phyloP scores from a whole-genome alignment of 2,797 vertebrate genomes.

The Pseudomugil tenellus region DNA sequence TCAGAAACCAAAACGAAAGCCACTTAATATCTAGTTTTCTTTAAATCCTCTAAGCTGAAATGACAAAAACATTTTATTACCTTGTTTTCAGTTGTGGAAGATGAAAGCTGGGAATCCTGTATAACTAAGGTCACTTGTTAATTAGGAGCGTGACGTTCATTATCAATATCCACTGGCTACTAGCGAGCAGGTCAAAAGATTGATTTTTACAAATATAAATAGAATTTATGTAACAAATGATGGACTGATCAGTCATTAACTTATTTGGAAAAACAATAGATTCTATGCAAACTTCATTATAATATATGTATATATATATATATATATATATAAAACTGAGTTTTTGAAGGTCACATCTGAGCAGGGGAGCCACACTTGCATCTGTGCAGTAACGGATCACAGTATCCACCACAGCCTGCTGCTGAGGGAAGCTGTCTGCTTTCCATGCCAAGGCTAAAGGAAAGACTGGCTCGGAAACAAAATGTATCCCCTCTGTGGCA shows the following conservation, averaged over 20 bases:
- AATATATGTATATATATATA: too few relatives aligned
- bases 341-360: slow-evolving; percentile 42
- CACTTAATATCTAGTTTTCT: not conserved
- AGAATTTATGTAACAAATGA: slow-evolving; percentile 15
- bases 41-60: not conserved
- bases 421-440: slow-evolving; percentile 34
- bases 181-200: not conserved
- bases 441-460: slow-evolving; percentile 46
- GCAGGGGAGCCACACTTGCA: slow-evolving; percentile 14
- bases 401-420: slow-evolving; percentile 42
- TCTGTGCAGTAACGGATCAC: slow-evolving; percentile 48
- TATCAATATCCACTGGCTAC: not conserved
- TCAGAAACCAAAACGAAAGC: not conserved
- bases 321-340: too few relatives aligned
- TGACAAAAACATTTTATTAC: not conserved
- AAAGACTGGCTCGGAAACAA: slow-evolving; percentile 38
- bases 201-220: slow-evolving; percentile 7
- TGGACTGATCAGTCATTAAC: not conserved
- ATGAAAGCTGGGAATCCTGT: not conserved
- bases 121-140: slow-evolving; percentile 1
- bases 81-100: not conserved
- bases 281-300: not conserved
- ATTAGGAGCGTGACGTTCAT: not conserved
- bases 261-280: too few relatives aligned
- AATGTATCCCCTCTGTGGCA: slow-evolving; percentile 39